Evolutionary conservation across 2,888 invertebrate species (phyloP).

Genomic region (Hyles lineata): DNA sequence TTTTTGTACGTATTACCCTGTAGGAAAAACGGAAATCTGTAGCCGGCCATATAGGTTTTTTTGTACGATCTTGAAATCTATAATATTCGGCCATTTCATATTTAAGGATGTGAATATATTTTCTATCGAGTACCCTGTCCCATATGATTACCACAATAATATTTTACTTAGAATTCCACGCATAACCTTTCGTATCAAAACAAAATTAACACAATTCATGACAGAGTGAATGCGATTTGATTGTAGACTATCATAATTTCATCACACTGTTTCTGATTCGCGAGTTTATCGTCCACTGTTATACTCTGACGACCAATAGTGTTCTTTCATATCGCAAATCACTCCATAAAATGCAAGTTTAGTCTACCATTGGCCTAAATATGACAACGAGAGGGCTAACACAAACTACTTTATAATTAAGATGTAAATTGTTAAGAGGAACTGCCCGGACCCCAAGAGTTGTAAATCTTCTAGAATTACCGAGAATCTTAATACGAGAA

Average conservation of each 20-base stretch:
- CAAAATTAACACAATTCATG: neutral
- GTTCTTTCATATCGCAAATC: neutral
- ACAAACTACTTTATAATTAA: neutral
- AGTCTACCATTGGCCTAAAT: slow-evolving; percentile 16
- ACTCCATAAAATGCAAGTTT: neutral
- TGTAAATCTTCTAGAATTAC: slow-evolving; percentile 29
- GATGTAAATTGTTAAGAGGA: slow-evolving; percentile 6
- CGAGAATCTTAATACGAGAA: slow-evolving; percentile 20
- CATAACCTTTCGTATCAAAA: neutral
- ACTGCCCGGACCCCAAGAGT: neutral
- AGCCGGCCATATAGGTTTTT: neutral
- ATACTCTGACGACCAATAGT: slow-evolving; percentile 9
- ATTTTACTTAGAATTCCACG: neutral
- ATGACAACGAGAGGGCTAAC: slow-evolving; percentile 4
- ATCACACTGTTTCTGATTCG: slow-evolving; percentile 12
- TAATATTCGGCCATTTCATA: neutral
- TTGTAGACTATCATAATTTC: slow-evolving; percentile 11
- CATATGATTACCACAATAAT: neutral
- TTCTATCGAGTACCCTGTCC: neutral
- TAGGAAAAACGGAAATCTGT: neutral
- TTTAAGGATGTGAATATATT: neutral
- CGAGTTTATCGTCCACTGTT: neutral
- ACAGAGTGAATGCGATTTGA: slow-evolving; percentile 5
- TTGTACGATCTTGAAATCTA: neutral
- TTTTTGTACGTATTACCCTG: neutral